Base-by-base conservation (phyloP, 2,888 invertebrate species). In the Polydrusus tereticollis region DNA sequence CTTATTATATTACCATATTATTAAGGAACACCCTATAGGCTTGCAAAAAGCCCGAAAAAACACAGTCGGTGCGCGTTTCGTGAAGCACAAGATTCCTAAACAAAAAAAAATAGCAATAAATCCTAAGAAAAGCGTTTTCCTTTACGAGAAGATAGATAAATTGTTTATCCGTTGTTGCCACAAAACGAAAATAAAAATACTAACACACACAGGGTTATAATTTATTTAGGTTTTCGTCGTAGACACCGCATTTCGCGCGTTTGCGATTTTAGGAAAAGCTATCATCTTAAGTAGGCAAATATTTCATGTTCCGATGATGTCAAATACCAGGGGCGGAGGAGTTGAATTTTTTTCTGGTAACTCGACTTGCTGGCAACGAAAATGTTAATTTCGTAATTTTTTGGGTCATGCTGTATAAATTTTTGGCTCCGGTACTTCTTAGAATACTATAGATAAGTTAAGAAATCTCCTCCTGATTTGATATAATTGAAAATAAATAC, bases 261-360 rank as follows among this genome's bases (percentile, higher is more conserved):
- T 69, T 78, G 80, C 82, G 85, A 86, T 84, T 86, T 86, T 85
- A 85, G 85, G 85, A 83, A 85, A 86, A 86, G 86, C 85, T 82
- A 86, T 86, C 86, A 86, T 83, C 85, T 84, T 86, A 86, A 86
- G 86, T 86, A 86, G 82, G 83, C 82, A 82, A 81, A 86, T 86
- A 86, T 85, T 85, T 86, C 85, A 86, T 85, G 84, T 85, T 83
- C 81, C 65, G 72, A 73, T 73, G 68, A 66, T 43, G 77, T 78
- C 77, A 77, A 78, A 74, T 75, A 73, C 50, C 73, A 65, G 71
- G 33, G 74, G 70, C 73, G 68, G 43, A 60, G 66, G n/a, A 3
- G 14, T 36, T 7, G 36, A 10, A 36, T 36, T 36, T 36, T 36
- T 36, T 4, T 33, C 33, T 1, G 6, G 10, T 10, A 33, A n/a